These are phyloP conservation scores for Coendou prehensilis DNA, from an alignment of 2,797 vertebrate genomes.

Conservation along the genomic window DNA sequence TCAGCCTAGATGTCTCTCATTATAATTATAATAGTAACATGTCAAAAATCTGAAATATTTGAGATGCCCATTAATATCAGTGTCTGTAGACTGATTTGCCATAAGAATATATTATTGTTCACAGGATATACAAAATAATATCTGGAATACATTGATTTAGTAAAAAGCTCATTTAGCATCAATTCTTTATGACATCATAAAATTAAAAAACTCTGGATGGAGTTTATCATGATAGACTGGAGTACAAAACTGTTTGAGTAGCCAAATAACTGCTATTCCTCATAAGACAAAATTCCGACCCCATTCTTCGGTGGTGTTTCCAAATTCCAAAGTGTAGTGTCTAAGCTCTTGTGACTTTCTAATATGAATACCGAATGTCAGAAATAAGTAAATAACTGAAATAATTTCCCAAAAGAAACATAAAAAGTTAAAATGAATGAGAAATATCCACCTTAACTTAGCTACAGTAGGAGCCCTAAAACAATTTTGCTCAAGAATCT, in stretches of 20 bases:
- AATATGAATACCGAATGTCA: neutral
- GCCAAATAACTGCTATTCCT: neutral
- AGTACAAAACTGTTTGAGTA: neutral
- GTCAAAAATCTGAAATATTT: neutral
- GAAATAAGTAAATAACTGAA: neutral
- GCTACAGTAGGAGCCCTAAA: slow-evolving; percentile 35
- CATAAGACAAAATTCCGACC: neutral
- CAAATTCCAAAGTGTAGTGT: slow-evolving; percentile 1
- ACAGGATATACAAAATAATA: neutral
- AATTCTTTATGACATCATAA: neutral
- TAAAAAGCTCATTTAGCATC: neutral
- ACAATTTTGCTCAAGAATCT: slow-evolving; percentile 67
- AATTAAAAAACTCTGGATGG: neutral
- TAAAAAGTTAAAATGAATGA: neutral
- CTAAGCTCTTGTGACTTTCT: neutral
- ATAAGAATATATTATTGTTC: neutral
- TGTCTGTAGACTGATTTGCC: slow-evolving; percentile 18
- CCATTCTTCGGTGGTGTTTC: slow-evolving; percentile 16
- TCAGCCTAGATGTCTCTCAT: neutral
- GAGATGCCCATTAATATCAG: neutral
- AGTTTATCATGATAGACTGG: neutral
- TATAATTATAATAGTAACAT: neutral
- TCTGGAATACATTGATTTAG: neutral
- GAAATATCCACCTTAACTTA: slow-evolving; percentile 13
- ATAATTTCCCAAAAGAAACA: neutral